Percentiles rank a stretch among this genome's conserved stretches.
Conservation (phyloP, 2,113 vertebrate genomes). For the Cathartes aura region DNA sequence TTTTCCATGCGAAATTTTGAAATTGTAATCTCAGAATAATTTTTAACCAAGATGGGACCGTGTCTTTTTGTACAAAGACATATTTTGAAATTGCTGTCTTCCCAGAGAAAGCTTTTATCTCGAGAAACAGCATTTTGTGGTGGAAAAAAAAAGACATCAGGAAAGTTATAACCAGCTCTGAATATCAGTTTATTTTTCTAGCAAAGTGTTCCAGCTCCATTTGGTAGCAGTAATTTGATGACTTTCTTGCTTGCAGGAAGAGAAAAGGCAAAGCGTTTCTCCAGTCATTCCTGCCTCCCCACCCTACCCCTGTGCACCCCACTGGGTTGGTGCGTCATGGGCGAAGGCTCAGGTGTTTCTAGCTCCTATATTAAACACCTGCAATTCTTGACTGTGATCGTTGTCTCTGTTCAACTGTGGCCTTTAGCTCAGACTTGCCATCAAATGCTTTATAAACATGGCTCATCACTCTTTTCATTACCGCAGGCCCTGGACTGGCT, state of each 20-base stretch:
- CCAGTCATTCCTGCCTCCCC: not conserved
- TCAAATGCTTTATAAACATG: not conserved
- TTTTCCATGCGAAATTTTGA: not conserved
- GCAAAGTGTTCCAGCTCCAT: not conserved
- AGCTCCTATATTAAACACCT: not conserved
- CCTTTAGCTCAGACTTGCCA: not conserved
- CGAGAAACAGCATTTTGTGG: not conserved
- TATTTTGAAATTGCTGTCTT: conserved; percentile 37
- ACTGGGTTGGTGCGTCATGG: rapidly evolving
- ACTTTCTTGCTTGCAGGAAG: not conserved
- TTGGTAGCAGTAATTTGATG: not conserved
- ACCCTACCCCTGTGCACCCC: not conserved
- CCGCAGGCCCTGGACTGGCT: conserved; percentile 87
- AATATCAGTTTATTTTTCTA: not conserved
- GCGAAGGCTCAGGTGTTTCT: not conserved
- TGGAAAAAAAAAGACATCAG: not conserved
- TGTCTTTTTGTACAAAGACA: not conserved
- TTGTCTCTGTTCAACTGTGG: not conserved
- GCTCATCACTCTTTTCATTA: not conserved
- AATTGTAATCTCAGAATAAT: not conserved
- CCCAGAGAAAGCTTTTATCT: conserved; percentile 1
- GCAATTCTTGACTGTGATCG: not conserved
- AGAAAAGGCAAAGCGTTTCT: not conserved
- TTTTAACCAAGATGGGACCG: not conserved
- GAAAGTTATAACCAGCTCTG: not conserved